Conservation (phyloP, 1,140 invertebrate genomes). For the Drosophila athabasca region DNA sequence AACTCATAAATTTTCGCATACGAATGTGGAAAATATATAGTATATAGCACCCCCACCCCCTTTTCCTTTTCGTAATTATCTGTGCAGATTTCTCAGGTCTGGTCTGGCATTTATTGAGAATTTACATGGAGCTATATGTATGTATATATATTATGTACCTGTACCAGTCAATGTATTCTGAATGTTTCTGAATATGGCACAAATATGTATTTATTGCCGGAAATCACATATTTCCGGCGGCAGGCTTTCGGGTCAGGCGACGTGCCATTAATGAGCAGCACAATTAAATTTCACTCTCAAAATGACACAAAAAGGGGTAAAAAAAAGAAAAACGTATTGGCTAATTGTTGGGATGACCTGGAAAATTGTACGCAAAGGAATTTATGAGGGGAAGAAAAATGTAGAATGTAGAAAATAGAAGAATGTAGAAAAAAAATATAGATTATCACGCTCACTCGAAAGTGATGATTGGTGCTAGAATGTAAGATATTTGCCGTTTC, state of each 20-base stretch:
- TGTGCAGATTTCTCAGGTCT: slow-evolving; percentile 8
- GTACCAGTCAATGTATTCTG: slow-evolving; percentile 4
- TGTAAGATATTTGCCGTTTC: too few relatives aligned
- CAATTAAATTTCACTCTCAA: slow-evolving; percentile 75
- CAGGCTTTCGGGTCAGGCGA: slow-evolving; percentile 31
- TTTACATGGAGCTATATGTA: slow-evolving; percentile 6
- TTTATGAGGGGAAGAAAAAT: too few relatives aligned
- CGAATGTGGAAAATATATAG: background rate
- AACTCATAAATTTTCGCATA: slow-evolving; percentile 49
- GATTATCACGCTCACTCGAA: too few relatives aligned
- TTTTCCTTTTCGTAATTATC: slow-evolving; percentile 33
- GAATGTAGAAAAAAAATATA: too few relatives aligned
- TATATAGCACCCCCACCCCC: background rate
- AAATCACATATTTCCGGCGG: slow-evolving; percentile 77
- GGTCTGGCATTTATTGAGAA: slow-evolving; percentile 16
- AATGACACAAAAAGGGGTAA: slow-evolving; percentile 53
- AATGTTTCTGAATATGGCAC: slow-evolving; percentile 26
- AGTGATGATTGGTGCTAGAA: too few relatives aligned
- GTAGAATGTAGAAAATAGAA: too few relatives aligned
- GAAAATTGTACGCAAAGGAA: background rate
- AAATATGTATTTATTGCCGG: slow-evolving; percentile 71
- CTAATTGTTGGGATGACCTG: background rate
- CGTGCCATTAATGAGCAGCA: slow-evolving; percentile 72
- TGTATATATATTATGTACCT: background rate
- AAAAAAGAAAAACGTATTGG: background rate